Evolutionary conservation across 2,797 vertebrate genomes (phyloP), one percentile per base, ranked within the genome.

Genomic region (Trachurus trachurus): DNA sequence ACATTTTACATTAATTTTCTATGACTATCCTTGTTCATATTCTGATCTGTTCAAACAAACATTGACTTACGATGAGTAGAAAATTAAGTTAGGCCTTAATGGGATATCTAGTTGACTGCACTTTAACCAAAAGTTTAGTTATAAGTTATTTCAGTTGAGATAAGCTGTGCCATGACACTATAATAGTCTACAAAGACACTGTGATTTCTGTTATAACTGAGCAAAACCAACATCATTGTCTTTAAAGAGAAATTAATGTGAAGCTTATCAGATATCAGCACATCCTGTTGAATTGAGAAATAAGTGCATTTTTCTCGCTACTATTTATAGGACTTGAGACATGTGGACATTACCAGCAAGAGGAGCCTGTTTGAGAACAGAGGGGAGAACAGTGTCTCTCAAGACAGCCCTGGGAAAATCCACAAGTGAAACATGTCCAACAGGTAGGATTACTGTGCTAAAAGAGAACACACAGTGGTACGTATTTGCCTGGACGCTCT

Each of bases 331-430:
- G 94, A 95, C 65, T 70, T 95, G 84, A 94, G 91, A 83, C 82
- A 93, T 8, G 94, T 94, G 70, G 90, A 94, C 90, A 95, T 96
- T 82, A 87, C 47, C 61, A 90, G 86, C 60, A 96, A 94, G 88
- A 93, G 89, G 76, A 94, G 77, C 63, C 31, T 95, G 82, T 96
- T 95, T 93, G 95, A 96, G 87, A 90, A 45, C 39, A 79, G 60
- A 74, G 31, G 47, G 8, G 81, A 89, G 17, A 89, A 86, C 6
- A 19, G 37, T 4, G 64, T 45, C 12, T 52, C 82, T 17, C 89
- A 88, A 53, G 0, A 19, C 29, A 78, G 49, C 13, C 29, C 76
- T n/a, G 82, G 61, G 63, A 89, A 90, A 67, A 47, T 79, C 57
- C 58, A 31, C 37, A 90, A 91, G 71, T 91, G 64, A 87, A 79